Percentiles rank a stretch among this genome's conserved stretches.
phyloP scores from a whole-genome alignment of 2,797 vertebrate species.

The Sebastes oblongus region DNA sequence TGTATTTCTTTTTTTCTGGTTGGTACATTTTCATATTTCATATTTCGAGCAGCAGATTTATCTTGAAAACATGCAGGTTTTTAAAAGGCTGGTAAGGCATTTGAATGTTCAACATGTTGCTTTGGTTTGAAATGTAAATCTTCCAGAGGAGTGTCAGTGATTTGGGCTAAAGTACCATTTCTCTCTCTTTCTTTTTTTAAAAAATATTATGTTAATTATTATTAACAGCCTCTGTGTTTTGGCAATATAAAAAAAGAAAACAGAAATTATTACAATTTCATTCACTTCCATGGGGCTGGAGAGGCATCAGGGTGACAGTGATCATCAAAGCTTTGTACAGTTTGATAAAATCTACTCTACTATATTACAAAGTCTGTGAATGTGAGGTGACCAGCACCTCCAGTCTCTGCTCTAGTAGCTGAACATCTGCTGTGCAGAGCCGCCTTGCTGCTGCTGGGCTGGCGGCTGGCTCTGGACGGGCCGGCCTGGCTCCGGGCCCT shows the following conservation, averaged over 20 bases:
- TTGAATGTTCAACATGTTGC: slow-evolving; percentile 38
- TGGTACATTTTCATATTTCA: not conserved
- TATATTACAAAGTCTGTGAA: slow-evolving; percentile 1
- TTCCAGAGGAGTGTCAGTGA: slow-evolving; percentile 22
- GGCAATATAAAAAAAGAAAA: slow-evolving; percentile 14
- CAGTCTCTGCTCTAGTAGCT: slow-evolving; percentile 82
- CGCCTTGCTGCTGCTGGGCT: slow-evolving; percentile 65
- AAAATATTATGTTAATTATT: not conserved
- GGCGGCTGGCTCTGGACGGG: slow-evolving; percentile 73
- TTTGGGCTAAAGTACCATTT: slow-evolving; percentile 29
- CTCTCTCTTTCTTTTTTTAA: not conserved
- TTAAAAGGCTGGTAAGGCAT: slow-evolving; percentile 59
- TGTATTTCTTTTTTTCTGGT: not conserved
- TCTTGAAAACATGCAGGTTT: slow-evolving; percentile 51
- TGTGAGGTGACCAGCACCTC: slow-evolving; percentile 69
- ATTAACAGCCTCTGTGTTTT: slow-evolving; percentile 23
- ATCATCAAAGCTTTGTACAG: slow-evolving; percentile 31
- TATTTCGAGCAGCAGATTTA: slow-evolving; percentile 23
- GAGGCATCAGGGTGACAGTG: slow-evolving; percentile 70
- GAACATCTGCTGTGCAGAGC: slow-evolving; percentile 89
- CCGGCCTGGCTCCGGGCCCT: slow-evolving; percentile 53
- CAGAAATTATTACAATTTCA: not conserved
- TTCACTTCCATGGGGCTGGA: slow-evolving; percentile 34
- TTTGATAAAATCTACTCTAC: slow-evolving; percentile 39
- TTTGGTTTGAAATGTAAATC: slow-evolving; percentile 67